These are phyloP conservation scores for Corythornis madagascariensis DNA, from an alignment of 2,113 vertebrate genomes.

Conservation along the genomic window DNA sequence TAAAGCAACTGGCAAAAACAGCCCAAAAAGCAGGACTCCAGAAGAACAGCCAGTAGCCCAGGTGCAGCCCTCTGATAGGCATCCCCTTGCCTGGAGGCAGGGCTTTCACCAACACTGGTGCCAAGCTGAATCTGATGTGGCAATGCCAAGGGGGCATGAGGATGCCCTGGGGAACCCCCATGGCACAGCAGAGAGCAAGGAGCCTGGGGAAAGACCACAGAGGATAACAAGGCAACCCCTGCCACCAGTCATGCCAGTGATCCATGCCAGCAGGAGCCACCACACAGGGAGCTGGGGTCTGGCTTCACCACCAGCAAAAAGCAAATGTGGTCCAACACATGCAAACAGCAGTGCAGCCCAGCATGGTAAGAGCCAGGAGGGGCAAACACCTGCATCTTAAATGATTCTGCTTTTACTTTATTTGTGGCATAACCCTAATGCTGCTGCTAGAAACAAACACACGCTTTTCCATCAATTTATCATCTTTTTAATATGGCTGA, in stretches of 20 bases:
- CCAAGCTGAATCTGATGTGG: fast-evolving
- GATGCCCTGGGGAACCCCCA: neutral
- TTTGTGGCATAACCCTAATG: neutral
- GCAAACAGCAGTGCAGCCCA: neutral
- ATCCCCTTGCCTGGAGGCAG: neutral
- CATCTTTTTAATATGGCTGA: neutral
- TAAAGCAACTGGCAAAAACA: neutral
- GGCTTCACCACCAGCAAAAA: neutral
- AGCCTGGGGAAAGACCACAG: neutral
- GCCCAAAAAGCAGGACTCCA: neutral
- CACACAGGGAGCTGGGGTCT: neutral
- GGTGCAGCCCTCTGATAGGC: fast-evolving
- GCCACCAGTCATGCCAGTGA: neutral
- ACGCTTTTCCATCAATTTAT: neutral
- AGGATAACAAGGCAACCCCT: neutral
- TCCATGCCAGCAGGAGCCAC: fast-evolving
- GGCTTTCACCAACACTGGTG: fast-evolving
- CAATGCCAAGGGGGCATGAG: too few species aligned
- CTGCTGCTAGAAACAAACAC: neutral
- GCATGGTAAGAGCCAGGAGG: neutral
- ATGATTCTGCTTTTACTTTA: neutral
- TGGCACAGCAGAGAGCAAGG: neutral
- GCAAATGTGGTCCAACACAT: neutral
- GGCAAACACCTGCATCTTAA: neutral
- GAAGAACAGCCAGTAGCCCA: neutral